Evolutionary conservation across 2,888 invertebrate species (phyloP).

Genomic region (Cheilosia vulpina): DNA sequence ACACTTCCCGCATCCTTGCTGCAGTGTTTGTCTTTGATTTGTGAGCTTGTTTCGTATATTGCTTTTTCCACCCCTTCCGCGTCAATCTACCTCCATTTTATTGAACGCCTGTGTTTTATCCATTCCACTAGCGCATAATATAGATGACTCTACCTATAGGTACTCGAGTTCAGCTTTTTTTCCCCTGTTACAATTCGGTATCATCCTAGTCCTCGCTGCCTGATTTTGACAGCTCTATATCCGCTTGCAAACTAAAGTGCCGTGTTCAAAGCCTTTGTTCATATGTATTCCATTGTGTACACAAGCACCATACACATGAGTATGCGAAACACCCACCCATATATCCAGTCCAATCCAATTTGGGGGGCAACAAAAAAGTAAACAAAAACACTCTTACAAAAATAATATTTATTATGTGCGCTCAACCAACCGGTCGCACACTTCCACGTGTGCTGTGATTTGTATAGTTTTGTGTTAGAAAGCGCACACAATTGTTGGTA

Average conservation of each 20-base stretch:
- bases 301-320: constrained; percentile 19
- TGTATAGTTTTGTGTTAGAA: constrained; percentile 36
- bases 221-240: constrained; percentile 64
- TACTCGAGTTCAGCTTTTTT: neutral
- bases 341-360: neutral
- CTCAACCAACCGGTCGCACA: constrained; percentile 32
- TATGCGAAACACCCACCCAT: neutral
- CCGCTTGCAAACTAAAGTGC: constrained; percentile 44
- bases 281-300: constrained; percentile 36
- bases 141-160: constrained; percentile 38
- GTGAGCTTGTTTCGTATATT: constrained; percentile 41
- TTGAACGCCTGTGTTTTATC: constrained; percentile 54
- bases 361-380: constrained; percentile 21
- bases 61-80: neutral
- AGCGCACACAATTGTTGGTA: constrained; percentile 40
- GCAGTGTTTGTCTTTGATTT: constrained; percentile 66
- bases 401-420: constrained; percentile 61
- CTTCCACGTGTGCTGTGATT: constrained; percentile 38
- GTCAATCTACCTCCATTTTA: constrained; percentile 27
- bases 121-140: constrained; percentile 11
- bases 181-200: constrained; percentile 23
- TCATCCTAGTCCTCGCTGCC: constrained; percentile 1
- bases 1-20: constrained; percentile 15
- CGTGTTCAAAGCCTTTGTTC: constrained; percentile 39
- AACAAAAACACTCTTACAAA: constrained; percentile 38